Percentiles rank a stretch among this genome's conserved stretches.
Evolutionary conservation across 2,113 vertebrate genomes (phyloP).

Genomic region (Calypte anna): DNA sequence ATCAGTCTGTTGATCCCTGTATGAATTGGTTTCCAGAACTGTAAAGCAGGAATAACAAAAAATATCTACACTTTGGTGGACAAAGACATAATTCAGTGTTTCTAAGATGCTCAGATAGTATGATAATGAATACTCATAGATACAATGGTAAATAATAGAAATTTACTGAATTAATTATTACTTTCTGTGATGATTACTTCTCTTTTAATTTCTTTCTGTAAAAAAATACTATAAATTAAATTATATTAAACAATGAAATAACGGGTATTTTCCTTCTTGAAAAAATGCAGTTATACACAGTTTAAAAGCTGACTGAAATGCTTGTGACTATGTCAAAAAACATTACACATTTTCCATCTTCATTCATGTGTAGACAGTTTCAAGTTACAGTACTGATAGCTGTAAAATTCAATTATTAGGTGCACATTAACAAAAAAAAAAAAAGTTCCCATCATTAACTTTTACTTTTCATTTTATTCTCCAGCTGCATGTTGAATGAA

Average conservation of each 20-base stretch:
- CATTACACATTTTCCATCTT: background rate
- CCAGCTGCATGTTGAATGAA: background rate
- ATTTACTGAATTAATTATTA: background rate
- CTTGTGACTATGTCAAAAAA: fast-evolving
- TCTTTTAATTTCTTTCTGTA: background rate
- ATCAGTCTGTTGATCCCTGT: background rate
- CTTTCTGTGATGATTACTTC: background rate
- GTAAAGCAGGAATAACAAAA: background rate
- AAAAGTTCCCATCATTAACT: fast-evolving
- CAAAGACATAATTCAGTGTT: background rate
- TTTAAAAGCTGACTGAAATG: background rate
- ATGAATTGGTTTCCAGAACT: background rate
- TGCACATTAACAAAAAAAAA: background rate
- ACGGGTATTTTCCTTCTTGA: background rate
- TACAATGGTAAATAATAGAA: background rate
- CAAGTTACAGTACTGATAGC: background rate
- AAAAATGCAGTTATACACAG: background rate
- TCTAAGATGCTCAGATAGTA: background rate
- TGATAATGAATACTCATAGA: background rate
- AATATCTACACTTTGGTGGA: background rate
- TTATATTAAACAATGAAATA: background rate
- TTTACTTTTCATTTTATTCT: background rate
- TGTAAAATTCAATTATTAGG: background rate
- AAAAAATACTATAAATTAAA: background rate
- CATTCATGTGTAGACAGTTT: background rate